These are phyloP conservation scores for Drosophila yakuba DNA, from an alignment of 1,140 invertebrate species.

Conservation along the genomic window DNA sequence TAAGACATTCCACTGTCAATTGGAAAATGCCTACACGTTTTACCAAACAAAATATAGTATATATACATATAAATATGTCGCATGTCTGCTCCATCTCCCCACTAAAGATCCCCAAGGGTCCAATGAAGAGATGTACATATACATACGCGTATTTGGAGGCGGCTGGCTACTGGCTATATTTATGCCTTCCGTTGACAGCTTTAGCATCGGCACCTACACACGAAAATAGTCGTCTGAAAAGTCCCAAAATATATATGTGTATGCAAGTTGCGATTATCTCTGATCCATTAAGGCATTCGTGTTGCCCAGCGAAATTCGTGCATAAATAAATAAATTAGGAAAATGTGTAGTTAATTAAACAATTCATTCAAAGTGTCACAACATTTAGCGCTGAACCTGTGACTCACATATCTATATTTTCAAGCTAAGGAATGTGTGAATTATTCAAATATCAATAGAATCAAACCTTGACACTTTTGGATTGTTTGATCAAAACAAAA, in stretches of 20 bases:
- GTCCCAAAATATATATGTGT: conserved; percentile 11
- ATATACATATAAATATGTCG: not conserved
- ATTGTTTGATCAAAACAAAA: conserved; percentile 5
- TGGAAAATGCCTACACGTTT: conserved; percentile 23
- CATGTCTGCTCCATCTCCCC: conserved; percentile 4
- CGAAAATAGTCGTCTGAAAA: conserved; percentile 16
- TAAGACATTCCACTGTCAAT: conserved; percentile 32
- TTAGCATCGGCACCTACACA: conserved; percentile 23
- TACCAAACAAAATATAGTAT: not conserved
- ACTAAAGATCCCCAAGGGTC: conserved; percentile 14
- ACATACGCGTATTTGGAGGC: conserved; percentile 15
- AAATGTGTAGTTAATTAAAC: conserved; percentile 56
- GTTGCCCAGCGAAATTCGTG: conserved; percentile 10
- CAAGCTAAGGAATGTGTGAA: too few relatives aligned
- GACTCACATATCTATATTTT: not conserved
- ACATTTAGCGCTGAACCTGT: conserved; percentile 10
- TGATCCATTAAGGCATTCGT: conserved; percentile 19
- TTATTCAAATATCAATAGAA: too few relatives aligned
- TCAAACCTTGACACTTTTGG: conserved; percentile 6
- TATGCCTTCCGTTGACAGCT: conserved; percentile 50
- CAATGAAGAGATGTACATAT: conserved; percentile 5
- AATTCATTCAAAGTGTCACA: conserved; percentile 73
- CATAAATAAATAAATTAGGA: conserved; percentile 43
- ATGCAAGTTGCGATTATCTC: conserved; percentile 25
- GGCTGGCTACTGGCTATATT: conserved; percentile 41